Evolutionary conservation across 2,888 invertebrate species (phyloP).

Genomic region (Lasius platythorax): DNA sequence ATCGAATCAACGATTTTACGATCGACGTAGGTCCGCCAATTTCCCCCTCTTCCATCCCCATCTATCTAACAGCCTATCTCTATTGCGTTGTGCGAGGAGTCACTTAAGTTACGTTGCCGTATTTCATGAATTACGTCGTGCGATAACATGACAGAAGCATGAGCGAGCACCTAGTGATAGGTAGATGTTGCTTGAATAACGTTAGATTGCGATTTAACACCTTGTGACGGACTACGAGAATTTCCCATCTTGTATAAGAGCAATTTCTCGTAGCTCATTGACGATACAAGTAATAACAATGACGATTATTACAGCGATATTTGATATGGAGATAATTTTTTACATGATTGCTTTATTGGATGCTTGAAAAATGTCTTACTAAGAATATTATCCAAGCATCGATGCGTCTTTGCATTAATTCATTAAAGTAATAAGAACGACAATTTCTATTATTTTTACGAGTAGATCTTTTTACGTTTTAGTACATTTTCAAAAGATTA

Average conservation of each 20-base stretch:
- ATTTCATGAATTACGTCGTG: background rate
- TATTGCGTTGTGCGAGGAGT: conserved; percentile 11
- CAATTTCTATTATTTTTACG: background rate
- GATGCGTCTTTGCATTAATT: background rate
- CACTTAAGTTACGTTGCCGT: conserved; percentile 22
- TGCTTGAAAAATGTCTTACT: background rate
- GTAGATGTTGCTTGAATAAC: conserved; percentile 18
- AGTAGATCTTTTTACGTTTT: background rate
- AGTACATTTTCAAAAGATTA: background rate
- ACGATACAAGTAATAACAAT: background rate
- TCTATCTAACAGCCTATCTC: background rate
- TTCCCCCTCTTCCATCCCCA: background rate
- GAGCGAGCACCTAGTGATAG: conserved; percentile 2
- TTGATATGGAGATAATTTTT: conserved; percentile 2
- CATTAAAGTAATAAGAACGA: background rate
- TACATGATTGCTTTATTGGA: background rate
- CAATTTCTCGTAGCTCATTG: background rate
- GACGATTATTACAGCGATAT: background rate
- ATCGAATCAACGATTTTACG: conserved; percentile 58
- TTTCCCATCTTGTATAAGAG: conserved; percentile 26
- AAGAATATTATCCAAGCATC: background rate
- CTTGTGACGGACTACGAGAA: background rate
- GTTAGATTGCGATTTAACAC: background rate
- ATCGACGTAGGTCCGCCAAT: conserved; percentile 7
- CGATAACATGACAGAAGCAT: background rate